Percentiles rank a stretch among this genome's conserved stretches.
Conservation (phyloP, 2,797 vertebrate genomes). For the Spinibarbus caldwelli region DNA sequence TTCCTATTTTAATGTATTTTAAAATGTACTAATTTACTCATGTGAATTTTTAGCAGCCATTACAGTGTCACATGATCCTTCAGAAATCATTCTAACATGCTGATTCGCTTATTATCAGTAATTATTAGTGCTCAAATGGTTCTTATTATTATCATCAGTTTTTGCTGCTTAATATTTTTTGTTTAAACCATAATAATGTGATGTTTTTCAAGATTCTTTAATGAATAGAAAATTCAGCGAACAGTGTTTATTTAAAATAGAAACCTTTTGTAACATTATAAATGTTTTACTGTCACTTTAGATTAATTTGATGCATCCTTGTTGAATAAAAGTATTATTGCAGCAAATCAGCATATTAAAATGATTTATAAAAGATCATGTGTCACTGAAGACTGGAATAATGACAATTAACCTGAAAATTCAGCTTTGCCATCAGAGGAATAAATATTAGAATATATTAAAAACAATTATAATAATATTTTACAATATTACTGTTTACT, state of each 20-base stretch:
- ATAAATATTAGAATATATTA: background rate
- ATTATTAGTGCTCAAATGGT: background rate
- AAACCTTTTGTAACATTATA: background rate
- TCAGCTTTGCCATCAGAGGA: background rate
- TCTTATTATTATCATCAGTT: background rate
- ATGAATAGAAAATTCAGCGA: background rate
- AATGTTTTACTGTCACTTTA: background rate
- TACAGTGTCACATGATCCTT: background rate
- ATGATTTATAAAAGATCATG: background rate
- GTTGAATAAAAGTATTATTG: background rate
- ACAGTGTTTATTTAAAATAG: background rate
- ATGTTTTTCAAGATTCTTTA: background rate
- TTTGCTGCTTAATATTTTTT: background rate
- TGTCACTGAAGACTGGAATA: background rate
- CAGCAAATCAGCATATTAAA: background rate
- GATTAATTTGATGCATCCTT: background rate
- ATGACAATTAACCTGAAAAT: background rate
- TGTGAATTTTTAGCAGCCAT: background rate
- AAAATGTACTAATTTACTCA: background rate
- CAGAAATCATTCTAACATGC: background rate
- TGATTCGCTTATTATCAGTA: background rate
- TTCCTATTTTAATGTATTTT: background rate
- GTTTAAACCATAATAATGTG: background rate
- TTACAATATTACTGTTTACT: background rate
- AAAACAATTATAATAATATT: background rate